Base-by-base conservation (phyloP, 2,888 invertebrate genomes). In the Saturnia pavonia region DNA sequence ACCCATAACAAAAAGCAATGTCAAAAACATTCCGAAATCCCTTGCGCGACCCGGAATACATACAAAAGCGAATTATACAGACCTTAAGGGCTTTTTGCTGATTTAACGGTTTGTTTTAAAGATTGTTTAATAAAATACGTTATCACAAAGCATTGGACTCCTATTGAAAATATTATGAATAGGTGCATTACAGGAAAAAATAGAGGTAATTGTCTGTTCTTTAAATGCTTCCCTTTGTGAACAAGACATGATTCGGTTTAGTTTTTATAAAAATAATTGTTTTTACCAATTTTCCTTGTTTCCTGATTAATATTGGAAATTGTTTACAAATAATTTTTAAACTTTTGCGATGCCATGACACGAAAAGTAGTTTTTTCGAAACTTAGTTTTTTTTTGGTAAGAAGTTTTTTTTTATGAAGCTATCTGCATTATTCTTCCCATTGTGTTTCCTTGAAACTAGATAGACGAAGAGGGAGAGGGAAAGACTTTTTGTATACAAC, bases 11-110 rank as follows among this genome's bases (percentile, higher is more conserved):
- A 60, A 60, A 25, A 25, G 57, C 57, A 60, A 27, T 27, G 57
- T 60, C 57, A 60, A 60, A 60, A 27, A 60, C 57, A 60, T 60
- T 60, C 57, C 57, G 16, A 6, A 60, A 60, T 14, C 57, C 27
- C 57, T 25, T 27, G 57, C 27, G 27, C 57, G 57, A 27, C 14
- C 57, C 57, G 14, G 4, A 60, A 60, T 60, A 60, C 57, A 27
- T 27, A 60, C 25, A 27, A 60, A 25, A 60, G 14, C 57, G 25
- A 60, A 60, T 60, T 60, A 27, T 60, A 14, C 57, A 27, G 27
- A 60, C 57, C 57, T 60, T 60, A 25, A 27, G 57, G 57, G 57
- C 57, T 27, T 27, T 54, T 60, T 27, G 57, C 14, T 12, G 57
- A 27, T 25, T 57, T 57, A 57, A 57, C 57, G 22, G 22, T 27